Evolutionary conservation across 2,888 invertebrate genomes (phyloP), one percentile per base, ranked within the genome.

Genomic region (Plutella xylostella): DNA sequence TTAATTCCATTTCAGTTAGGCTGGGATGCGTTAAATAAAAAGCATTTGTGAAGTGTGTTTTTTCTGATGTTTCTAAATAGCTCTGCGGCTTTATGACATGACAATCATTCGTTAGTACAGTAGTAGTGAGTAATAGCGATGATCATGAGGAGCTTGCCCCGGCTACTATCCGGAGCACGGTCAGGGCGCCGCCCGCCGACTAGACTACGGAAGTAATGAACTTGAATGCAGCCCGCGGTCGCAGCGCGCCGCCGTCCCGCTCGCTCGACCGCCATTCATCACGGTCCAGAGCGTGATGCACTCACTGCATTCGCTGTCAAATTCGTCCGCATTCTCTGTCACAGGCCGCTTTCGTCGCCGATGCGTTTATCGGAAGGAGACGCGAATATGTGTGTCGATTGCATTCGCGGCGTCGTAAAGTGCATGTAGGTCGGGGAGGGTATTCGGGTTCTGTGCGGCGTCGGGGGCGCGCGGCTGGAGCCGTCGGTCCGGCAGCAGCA

Each of bases 291-390:
- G 70, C 65, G 80, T 73, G 82, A 80, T 73, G 74, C 68, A 71
- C 73, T 74, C 72, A 68, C 72, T 77, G 80, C 79, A 77, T 68
- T 76, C 68, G 71, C 76, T 74, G 79, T 78, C 78, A 79, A 78
- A 80, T 72, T 76, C 74, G 76, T 76, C 75, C 76, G 79, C 78
- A 79, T 79, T 80, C 73, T 77, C 80, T 76, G 68, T 80, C 80
- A 79, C 82, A 71, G 66, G 79, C 78, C 76, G 82, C 80, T 79
- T 79, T 82, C 80, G 76, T 80, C 79, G 79, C 69, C 79, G 75
- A 79, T 80, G 82, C 82, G 78, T 79, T 82, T 80, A 80, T 83
- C 78, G 80, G 78, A 83, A 83, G 79, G 83, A 80, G 83, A 83
- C 78, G 83, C 80, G 80, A 79, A 73, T 80, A 82, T 80, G 72